A percentile compares a stretch with the other conserved stretches of the same genome.
phyloP scores from a whole-genome alignment of 2,113 vertebrate species.

The Abramis brama region DNA sequence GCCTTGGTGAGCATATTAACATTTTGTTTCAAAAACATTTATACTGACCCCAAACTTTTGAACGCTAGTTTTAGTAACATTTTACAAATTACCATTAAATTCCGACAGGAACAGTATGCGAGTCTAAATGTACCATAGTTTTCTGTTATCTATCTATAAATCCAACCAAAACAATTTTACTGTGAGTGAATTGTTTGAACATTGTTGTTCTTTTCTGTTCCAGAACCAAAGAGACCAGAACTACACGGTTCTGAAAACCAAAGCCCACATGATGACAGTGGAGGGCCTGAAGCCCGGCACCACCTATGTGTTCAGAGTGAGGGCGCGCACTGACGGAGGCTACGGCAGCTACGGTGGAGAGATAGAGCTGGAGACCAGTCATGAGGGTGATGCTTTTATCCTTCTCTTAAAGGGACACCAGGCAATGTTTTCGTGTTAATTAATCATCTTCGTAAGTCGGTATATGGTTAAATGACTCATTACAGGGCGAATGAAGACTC shows the following conservation, averaged over 20 bases:
- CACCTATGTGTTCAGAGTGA: conserved; percentile 81
- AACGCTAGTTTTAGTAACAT: background rate
- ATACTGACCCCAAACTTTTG: too few relatives aligned
- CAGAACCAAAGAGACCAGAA: conserved; percentile 85
- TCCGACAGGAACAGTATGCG: background rate
- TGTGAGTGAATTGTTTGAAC: background rate
- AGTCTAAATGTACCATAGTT: background rate
- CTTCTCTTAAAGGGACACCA: background rate
- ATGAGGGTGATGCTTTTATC: conserved; percentile 72
- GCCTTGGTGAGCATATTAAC: background rate
- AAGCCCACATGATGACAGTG: conserved; percentile 82
- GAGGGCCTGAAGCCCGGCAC: conserved; percentile 82
- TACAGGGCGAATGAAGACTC: too few relatives aligned
- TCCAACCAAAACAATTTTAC: background rate
- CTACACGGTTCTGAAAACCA: conserved; percentile 83
- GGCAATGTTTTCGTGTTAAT: too few relatives aligned
- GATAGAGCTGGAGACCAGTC: conserved; percentile 83
- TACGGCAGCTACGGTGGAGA: conserved; percentile 82
- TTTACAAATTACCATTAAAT: background rate
- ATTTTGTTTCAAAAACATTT: background rate
- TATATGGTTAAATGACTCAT: too few relatives aligned
- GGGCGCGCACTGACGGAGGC: conserved; percentile 79
- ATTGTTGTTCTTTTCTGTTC: conserved; percentile 32
- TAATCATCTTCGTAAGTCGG: too few relatives aligned
- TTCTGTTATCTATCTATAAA: background rate